A percentile compares a stretch with the other conserved stretches of the same genome.
Conservation (phyloP, 2,113 vertebrate species). For the Python bivittatus region DNA sequence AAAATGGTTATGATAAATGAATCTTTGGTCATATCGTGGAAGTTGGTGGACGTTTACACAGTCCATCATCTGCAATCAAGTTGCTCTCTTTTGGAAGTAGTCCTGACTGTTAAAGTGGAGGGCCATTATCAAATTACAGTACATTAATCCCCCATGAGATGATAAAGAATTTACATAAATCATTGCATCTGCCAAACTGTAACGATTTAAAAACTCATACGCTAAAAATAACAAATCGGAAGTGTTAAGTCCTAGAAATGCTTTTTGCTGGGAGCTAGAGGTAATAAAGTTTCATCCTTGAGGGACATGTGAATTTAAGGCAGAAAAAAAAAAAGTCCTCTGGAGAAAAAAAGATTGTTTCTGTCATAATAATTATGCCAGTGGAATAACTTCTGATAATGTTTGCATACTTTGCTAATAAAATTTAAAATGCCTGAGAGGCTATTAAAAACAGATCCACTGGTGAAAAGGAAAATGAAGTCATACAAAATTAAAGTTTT, state of each 20-base stretch:
- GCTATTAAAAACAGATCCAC: slow-evolving; percentile 16
- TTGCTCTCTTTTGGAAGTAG: slow-evolving; percentile 41
- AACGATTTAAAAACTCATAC: slow-evolving; percentile 27
- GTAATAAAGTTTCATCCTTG: slow-evolving; percentile 30
- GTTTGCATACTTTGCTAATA: slow-evolving; percentile 39
- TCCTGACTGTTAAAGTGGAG: slow-evolving; percentile 42
- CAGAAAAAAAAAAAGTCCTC: not conserved
- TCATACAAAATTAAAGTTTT: slow-evolving; percentile 51
- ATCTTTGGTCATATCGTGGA: slow-evolving; percentile 50
- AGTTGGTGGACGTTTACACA: slow-evolving; percentile 45
- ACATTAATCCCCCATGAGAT: slow-evolving; percentile 48
- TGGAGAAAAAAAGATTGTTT: slow-evolving; percentile 40
- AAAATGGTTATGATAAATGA: slow-evolving; percentile 60
- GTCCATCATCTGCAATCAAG: slow-evolving; percentile 47
- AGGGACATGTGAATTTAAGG: not conserved
- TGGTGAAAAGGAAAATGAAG: slow-evolving; percentile 45
- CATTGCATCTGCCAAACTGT: slow-evolving; percentile 10
- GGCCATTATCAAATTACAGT: slow-evolving; percentile 46
- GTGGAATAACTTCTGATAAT: slow-evolving; percentile 25
- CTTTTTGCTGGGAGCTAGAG: slow-evolving; percentile 40
- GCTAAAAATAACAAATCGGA: slow-evolving; percentile 38
- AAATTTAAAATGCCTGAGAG: slow-evolving; percentile 38
- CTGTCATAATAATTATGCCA: slow-evolving; percentile 31
- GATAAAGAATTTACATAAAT: slow-evolving; percentile 52
- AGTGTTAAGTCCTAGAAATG: slow-evolving; percentile 36